Evolutionary conservation across 2,888 invertebrate species (phyloP).

Genomic region (Camponotus fellah): DNA sequence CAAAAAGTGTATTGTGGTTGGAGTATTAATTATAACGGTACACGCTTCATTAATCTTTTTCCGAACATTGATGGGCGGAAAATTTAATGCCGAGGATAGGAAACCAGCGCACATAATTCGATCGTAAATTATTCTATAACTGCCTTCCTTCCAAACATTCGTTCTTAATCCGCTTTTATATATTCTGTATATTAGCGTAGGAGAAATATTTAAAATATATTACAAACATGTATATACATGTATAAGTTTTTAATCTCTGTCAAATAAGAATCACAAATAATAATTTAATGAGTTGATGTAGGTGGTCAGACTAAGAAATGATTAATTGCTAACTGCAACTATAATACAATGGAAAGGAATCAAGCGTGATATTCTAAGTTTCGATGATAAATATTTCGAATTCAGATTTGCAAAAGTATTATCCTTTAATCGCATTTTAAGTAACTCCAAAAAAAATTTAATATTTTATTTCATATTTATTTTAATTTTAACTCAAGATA

Average conservation of each 20-base stretch:
- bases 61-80: constrained; percentile 33
- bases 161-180: constrained; percentile 37
- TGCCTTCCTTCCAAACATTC: constrained; percentile 9
- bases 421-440: not conserved
- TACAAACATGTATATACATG: constrained; percentile 22
- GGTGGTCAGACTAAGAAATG: constrained; percentile 17
- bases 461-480: not conserved
- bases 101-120: constrained; percentile 44
- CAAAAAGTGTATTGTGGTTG: constrained; percentile 31
- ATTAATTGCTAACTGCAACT: constrained; percentile 19
- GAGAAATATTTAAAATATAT: constrained; percentile 50
- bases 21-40: constrained; percentile 40
- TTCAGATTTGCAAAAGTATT: not conserved
- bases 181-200: constrained; percentile 18
- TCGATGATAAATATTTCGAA: not conserved
- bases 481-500: not conserved
- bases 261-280: constrained; percentile 17
- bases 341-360: not conserved
- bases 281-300: constrained; percentile 27
- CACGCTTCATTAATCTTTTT: constrained; percentile 55
- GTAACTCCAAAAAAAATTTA: constrained; percentile 4
- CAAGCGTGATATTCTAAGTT: constrained; percentile 15
- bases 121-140: constrained; percentile 52
- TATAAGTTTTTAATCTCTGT: constrained; percentile 33
- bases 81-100: constrained; percentile 44